phyloP scores from a whole-genome alignment of 2,113 vertebrate genomes.

The Marmota monax region DNA sequence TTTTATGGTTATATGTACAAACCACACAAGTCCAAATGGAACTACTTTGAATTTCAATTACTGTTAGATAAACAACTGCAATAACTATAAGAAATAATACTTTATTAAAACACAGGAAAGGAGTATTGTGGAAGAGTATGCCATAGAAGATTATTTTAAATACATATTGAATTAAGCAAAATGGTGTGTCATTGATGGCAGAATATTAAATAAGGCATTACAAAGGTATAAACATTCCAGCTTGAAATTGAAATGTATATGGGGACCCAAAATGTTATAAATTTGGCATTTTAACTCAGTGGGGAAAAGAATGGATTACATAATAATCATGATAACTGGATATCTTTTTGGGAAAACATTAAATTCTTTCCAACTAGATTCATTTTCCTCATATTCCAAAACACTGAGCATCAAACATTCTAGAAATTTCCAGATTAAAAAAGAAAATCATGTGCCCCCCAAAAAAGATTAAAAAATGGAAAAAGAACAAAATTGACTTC shows the following conservation, averaged over 20 bases:
- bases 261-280: neutral
- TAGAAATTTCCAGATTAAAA: neutral
- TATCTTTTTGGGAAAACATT: neutral
- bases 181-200: too few species aligned
- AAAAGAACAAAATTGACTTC: too few species aligned
- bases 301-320: neutral
- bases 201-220: neutral
- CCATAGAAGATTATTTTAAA: neutral
- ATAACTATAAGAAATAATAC: neutral
- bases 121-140: neutral
- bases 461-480: too few species aligned
- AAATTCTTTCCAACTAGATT: neutral
- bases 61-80: too few species aligned
- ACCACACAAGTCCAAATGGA: neutral
- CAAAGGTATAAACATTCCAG: neutral
- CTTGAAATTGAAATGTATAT: neutral
- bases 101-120: neutral
- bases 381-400: neutral
- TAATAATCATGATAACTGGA: neutral
- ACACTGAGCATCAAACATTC: neutral
- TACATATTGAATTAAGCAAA: neutral
- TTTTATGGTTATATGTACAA: neutral
- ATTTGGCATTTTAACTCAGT: neutral
- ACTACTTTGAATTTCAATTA: neutral
- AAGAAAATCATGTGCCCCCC: neutral